Conservation (phyloP, 2,888 invertebrate genomes). For the Gandaritis pyraliata region DNA sequence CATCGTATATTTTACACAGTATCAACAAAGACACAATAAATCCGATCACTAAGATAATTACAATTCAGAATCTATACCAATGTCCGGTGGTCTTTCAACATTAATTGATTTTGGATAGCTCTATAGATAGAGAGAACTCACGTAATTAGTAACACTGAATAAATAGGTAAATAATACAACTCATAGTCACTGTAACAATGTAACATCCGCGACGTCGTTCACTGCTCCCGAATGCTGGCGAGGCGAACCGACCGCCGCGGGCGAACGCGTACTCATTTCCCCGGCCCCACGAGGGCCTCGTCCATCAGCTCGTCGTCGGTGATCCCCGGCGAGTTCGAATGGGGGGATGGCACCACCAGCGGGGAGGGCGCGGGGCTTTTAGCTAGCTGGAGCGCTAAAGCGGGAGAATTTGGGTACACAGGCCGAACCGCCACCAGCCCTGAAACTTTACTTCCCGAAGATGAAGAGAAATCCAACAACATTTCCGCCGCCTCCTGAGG, state of each 20-base stretch:
- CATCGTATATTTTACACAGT: slow-evolving; percentile 47
- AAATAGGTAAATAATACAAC: slow-evolving; percentile 36
- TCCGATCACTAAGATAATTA: slow-evolving; percentile 33
- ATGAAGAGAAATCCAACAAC: slow-evolving; percentile 87
- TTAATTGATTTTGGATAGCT: slow-evolving; percentile 15
- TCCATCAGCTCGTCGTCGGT: slow-evolving; percentile 96
- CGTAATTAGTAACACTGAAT: slow-evolving; percentile 29
- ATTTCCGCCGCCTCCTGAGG: slow-evolving; percentile 87
- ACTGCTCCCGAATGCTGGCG: slow-evolving; percentile 38
- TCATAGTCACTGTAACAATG: slow-evolving; percentile 23
- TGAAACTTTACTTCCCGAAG: slow-evolving; percentile 83
- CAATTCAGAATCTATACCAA: slow-evolving; percentile 30
- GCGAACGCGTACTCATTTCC: slow-evolving; percentile 82
- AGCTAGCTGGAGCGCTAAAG: slow-evolving; percentile 89
- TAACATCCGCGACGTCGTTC: slow-evolving; percentile 27
- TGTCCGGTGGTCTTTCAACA: slow-evolving; percentile 14
- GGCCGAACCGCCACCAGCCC: slow-evolving; percentile 83
- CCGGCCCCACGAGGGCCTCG: slow-evolving; percentile 91
- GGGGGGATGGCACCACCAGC: slow-evolving; percentile 87
- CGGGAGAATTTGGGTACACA: slow-evolving; percentile 85
- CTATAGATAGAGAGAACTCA: slow-evolving; percentile 21
- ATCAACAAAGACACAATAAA: slow-evolving; percentile 47
- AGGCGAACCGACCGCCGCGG: slow-evolving; percentile 39
- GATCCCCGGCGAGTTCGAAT: slow-evolving; percentile 90
- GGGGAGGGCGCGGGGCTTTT: slow-evolving; percentile 91